Evolutionary conservation across 2,888 invertebrate genomes (phyloP).

Genomic region (Penaeus monodon): DNA sequence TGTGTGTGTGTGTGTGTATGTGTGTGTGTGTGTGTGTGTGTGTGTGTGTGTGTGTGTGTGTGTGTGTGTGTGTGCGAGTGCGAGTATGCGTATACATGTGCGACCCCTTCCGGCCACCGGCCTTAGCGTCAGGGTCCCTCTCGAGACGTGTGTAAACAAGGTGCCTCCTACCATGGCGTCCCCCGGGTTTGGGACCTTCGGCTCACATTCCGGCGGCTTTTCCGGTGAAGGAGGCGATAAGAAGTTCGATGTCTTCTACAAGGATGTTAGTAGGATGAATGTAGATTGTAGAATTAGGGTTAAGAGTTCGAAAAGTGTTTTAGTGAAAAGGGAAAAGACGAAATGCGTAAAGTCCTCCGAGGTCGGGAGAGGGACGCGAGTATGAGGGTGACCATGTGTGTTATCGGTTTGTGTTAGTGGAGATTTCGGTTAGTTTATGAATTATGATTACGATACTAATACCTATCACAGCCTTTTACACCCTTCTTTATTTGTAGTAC

Average conservation of each 20-base stretch:
- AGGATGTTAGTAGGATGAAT: conserved; percentile 30
- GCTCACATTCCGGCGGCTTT: conserved; percentile 34
- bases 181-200: conserved; percentile 29
- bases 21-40: too few species aligned
- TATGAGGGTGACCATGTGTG: too few species aligned
- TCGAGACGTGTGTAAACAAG: conserved; percentile 39
- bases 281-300: background rate
- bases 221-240: conserved; percentile 24
- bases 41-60: too few species aligned
- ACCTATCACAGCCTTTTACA: too few species aligned
- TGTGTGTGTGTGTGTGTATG: too few species aligned
- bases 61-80: too few species aligned
- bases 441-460: too few species aligned
- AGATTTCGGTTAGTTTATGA: too few species aligned
- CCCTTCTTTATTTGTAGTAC: too few species aligned
- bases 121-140: conserved; percentile 11
- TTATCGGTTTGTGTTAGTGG: too few species aligned
- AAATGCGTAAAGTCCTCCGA: background rate
- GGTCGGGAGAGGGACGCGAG: too few species aligned
- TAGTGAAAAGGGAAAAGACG: background rate
- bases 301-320: background rate
- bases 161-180: conserved; percentile 33
- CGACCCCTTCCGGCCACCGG: background rate
- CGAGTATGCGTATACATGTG: background rate
- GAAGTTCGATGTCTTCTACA: conserved; percentile 47